Evolutionary conservation across 2,888 invertebrate genomes (phyloP), one percentile per base, ranked within the genome.

Genomic region (Tipula lateralis): DNA sequence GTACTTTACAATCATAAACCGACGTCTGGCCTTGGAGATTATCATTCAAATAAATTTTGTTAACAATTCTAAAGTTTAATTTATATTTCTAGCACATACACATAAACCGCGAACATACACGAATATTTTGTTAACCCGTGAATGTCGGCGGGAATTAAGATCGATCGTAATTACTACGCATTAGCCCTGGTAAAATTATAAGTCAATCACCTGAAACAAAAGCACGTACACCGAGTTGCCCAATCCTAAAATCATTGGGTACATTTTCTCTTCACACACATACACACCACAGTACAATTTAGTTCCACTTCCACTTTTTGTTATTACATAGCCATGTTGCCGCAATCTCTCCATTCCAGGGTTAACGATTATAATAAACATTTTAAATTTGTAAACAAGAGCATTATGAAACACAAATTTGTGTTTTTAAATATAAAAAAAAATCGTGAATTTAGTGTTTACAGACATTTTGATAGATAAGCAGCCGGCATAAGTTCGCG

Each of bases 21-120:
- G 66, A 66, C 66, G 24, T 66, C 24, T 66, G 66, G 66, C 66
- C 66, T 66, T 66, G 66, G 24, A 66, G 66, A 66, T 66, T 66
- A 66, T 66, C 66, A 66, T 24, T 24, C 66, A 66, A 66, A 66
- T 66, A 66, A 66, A 66, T 24, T 66, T 66, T 24, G 66, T 66
- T 24, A 24, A 24, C 19, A 66, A 24, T 9, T 66, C 24, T 44
- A 24, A 66, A 66, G 66, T 66, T 66, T 66, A 66, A 66, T 66
- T 66, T 66, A 66, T 66, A 66, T 66, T 7, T 66, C 66, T 24
- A 24, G 24, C 9, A 66, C 66, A 66, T 12, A 66, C 13, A 1
- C 9, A 4, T 9, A 24, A 12, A 12, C 3, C 7, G 24, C 24
- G 66, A 66, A 50, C 50, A 50, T 50, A 24, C 9, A 13, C 19